phyloP scores from a whole-genome alignment of 1,140 invertebrate species.

The Bombus soroeensis region DNA sequence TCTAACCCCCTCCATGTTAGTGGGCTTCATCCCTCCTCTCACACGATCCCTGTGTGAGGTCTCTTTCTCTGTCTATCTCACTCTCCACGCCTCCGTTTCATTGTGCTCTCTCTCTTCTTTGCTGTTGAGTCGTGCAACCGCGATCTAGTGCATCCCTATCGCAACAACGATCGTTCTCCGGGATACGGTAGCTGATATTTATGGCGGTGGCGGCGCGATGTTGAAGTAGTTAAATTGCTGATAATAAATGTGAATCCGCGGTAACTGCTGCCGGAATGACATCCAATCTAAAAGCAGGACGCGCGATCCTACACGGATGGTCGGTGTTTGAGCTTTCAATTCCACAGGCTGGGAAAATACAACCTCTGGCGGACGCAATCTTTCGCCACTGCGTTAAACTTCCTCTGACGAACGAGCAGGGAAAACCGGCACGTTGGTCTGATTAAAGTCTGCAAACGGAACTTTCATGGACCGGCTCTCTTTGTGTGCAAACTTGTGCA shows the following conservation, averaged over 20 bases:
- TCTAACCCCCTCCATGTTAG: conserved; percentile 58
- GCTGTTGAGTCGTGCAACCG: conserved; percentile 72
- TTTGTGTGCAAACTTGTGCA: neutral
- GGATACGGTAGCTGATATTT: conserved; percentile 77
- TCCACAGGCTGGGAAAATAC: neutral
- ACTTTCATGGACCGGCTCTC: neutral
- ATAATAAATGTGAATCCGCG: conserved; percentile 79
- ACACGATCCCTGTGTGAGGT: conserved; percentile 17
- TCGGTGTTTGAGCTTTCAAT: conserved; percentile 38
- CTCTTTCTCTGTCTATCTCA: conserved; percentile 33
- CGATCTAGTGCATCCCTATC: conserved; percentile 80
- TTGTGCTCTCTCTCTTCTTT: conserved; percentile 13
- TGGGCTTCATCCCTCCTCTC: conserved; percentile 45
- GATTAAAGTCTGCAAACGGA: neutral
- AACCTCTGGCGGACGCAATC: neutral
- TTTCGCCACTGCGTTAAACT: neutral
- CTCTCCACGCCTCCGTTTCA: conserved; percentile 38
- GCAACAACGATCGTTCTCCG: conserved; percentile 77
- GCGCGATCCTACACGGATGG: neutral
- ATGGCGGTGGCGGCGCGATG: conserved; percentile 72
- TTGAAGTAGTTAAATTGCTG: conserved; percentile 80
- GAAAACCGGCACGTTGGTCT: neutral
- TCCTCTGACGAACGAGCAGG: neutral
- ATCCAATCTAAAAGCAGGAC: conserved; percentile 11
- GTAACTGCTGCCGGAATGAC: conserved; percentile 57